phyloP scores from a whole-genome alignment of 2,113 vertebrate genomes.

The Neodontobutis hainanensis region DNA sequence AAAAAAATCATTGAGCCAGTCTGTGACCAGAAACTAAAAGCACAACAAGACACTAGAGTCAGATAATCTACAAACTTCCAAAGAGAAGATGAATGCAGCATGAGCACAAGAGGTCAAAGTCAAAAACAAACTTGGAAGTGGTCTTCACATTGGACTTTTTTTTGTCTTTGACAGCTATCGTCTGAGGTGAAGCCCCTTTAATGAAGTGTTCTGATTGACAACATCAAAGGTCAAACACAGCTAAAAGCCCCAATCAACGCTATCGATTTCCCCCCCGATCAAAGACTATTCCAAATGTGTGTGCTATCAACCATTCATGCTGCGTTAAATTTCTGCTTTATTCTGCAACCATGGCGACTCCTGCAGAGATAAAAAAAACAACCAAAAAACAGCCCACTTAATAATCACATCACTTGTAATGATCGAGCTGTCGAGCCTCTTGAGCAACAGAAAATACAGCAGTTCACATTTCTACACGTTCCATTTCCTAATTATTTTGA shows the following conservation, averaged over 20 bases:
- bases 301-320: constrained; percentile 26
- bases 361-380: constrained; percentile 58
- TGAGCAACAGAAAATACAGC: constrained; percentile 43
- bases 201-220: constrained; percentile 14
- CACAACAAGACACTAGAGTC: no score
- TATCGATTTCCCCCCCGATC: constrained; percentile 7
- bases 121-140: neutral
- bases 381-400: constrained; percentile 59
- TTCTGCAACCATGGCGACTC: constrained; percentile 61
- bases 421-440: constrained; percentile 36
- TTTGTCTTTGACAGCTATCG: neutral
- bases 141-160: neutral
- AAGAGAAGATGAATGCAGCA: neutral
- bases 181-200: constrained; percentile 12
- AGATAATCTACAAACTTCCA: neutral
- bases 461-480: constrained; percentile 45
- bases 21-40: no score
- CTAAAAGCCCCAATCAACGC: constrained; percentile 4
- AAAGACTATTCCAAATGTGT: constrained; percentile 3
- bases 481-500: constrained; percentile 28
- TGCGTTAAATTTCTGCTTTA: constrained; percentile 63
- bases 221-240: constrained; percentile 34
- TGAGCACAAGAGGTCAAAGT: constrained; percentile 2
- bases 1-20: no score
- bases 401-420: constrained; percentile 67